Conservation (phyloP, 2,888 invertebrate genomes). For the Erebia palarica region DNA sequence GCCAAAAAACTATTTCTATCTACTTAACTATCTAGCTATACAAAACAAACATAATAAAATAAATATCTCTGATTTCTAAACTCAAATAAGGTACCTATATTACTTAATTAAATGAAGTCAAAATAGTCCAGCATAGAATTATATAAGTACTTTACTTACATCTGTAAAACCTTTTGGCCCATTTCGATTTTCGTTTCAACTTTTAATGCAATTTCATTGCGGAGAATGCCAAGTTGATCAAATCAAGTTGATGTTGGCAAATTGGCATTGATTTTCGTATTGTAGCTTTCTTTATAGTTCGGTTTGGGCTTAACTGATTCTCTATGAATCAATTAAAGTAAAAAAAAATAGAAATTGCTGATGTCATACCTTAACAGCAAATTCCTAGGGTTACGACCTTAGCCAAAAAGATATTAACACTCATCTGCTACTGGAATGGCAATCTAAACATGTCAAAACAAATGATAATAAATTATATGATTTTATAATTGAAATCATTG, state of each 20-base stretch:
- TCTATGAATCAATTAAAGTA: not conserved
- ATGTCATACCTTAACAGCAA: not conserved
- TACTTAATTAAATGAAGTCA: too few relatives aligned
- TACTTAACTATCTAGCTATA: too few relatives aligned
- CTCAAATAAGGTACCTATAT: too few relatives aligned
- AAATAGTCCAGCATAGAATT: too few relatives aligned
- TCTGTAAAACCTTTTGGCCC: too few relatives aligned
- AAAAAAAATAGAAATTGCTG: conserved; percentile 4
- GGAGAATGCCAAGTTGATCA: not conserved
- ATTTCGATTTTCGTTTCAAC: not conserved
- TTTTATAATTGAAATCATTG: conserved; percentile 32
- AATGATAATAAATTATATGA: conserved; percentile 35
- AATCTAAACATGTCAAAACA: conserved; percentile 34
- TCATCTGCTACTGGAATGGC: conserved; percentile 14
- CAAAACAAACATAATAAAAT: too few relatives aligned
- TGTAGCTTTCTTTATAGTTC: not conserved
- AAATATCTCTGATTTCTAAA: too few relatives aligned
- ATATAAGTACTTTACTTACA: too few relatives aligned
- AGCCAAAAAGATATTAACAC: conserved; percentile 16
- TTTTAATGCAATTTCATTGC: not conserved
- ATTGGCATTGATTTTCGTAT: not conserved
- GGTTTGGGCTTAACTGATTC: not conserved
- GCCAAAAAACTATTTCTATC: too few relatives aligned
- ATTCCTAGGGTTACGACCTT: conserved; percentile 13
- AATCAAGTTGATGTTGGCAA: too few relatives aligned